These are phyloP conservation scores for Prenolepis imparis DNA, from an alignment of 2,888 invertebrate species.

Conservation along the genomic window DNA sequence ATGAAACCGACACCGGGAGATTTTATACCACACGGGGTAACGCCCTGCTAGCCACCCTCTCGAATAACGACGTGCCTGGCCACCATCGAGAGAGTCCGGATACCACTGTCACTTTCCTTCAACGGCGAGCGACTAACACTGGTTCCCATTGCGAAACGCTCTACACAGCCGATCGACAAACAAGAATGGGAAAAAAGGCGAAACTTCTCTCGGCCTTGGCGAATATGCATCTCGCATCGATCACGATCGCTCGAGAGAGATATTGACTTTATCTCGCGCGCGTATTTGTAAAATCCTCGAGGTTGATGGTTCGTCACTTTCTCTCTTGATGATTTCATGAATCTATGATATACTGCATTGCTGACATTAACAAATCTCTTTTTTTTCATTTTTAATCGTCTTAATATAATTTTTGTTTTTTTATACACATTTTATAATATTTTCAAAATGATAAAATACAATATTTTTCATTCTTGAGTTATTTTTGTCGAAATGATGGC, in stretches of 20 bases:
- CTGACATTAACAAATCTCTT: not conserved
- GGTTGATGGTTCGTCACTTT: not conserved
- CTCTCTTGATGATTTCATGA: not conserved
- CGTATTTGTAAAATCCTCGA: conserved; percentile 10
- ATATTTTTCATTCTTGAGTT: not conserved
- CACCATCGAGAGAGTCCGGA: conserved; percentile 27
- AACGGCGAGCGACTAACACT: not conserved
- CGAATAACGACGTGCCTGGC: not conserved
- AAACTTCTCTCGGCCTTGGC: conserved; percentile 33
- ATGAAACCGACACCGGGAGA: not conserved
- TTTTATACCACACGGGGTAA: conserved; percentile 13
- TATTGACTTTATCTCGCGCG: conserved; percentile 1
- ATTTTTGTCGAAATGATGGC: not conserved
- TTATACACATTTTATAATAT: not conserved
- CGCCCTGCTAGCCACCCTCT: conserved; percentile 19
- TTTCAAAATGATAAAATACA: not conserved
- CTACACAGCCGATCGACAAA: conserved; percentile 1
- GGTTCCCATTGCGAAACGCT: conserved; percentile 35
- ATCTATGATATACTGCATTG: not conserved
- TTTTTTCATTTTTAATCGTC: not conserved
- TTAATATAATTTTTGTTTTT: not conserved
- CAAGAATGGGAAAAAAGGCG: conserved; percentile 16
- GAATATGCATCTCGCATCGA: conserved; percentile 34
- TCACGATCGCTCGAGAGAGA: conserved; percentile 17
- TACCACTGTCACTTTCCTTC: conserved; percentile 29